These are phyloP conservation scores for Apaloderma vittatum DNA, from an alignment of 2,113 vertebrate species.

Conservation along the genomic window DNA sequence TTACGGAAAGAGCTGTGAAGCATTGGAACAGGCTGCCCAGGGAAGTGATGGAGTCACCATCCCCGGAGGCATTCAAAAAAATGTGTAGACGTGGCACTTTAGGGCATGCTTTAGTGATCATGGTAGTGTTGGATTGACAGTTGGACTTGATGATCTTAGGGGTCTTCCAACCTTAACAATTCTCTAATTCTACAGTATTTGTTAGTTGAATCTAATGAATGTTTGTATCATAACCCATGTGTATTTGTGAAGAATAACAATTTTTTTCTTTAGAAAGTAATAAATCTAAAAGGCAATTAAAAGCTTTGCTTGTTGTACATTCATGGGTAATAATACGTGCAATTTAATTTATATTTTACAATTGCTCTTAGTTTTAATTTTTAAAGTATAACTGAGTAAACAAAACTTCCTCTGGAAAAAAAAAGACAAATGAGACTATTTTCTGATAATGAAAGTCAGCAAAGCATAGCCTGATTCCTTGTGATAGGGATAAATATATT, in stretches of 20 bases:
- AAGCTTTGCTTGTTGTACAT: neutral
- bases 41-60: too few species aligned
- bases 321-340: neutral
- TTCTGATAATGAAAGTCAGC: slow-evolving; percentile 31
- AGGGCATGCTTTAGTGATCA: too few species aligned
- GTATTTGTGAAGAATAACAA: neutral
- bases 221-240: neutral
- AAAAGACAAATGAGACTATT: neutral
- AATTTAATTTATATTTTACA: slow-evolving; percentile 11
- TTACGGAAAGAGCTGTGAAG: too few species aligned
- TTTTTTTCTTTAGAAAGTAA: neutral
- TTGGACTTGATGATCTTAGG: too few species aligned
- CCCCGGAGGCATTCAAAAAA: too few species aligned
- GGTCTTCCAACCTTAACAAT: too few species aligned
- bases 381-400: slow-evolving; percentile 18
- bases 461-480: slow-evolving; percentile 39
- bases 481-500: slow-evolving; percentile 45
- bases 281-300: neutral
- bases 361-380: neutral
- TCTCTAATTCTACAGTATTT: neutral
- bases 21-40: too few species aligned
- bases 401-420: slow-evolving; percentile 22
- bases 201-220: neutral
- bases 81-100: too few species aligned
- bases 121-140: too few species aligned